These are phyloP conservation scores for Hylia prasina DNA, from an alignment of 2,113 vertebrate genomes.

Conservation along the genomic window DNA sequence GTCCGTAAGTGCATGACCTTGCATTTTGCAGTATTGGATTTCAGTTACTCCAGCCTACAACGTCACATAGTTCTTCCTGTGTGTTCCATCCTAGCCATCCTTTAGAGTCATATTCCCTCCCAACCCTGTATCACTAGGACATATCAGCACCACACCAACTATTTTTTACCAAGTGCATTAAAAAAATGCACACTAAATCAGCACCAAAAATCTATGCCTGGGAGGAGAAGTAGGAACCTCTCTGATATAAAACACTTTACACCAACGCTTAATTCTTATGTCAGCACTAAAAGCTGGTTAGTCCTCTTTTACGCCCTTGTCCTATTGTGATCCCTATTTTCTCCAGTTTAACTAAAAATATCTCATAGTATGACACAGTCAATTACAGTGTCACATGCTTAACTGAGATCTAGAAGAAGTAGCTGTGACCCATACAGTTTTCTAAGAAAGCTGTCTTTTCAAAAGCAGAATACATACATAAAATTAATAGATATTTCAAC, in stretches of 20 bases:
- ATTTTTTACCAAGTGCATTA: background rate
- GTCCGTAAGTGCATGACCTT: slow-evolving; percentile 3
- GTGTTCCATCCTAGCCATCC: background rate
- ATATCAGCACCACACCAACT: background rate
- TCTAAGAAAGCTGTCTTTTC: background rate
- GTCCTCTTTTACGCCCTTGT: background rate
- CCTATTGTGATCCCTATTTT: background rate
- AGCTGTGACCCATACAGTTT: background rate
- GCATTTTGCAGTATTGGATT: slow-evolving; percentile 54
- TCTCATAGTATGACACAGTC: background rate
- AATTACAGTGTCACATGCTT: background rate
- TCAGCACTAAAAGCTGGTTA: background rate
- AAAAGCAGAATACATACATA: background rate
- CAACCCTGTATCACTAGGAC: background rate
- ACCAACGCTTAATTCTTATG: background rate
- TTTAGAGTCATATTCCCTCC: slow-evolving; percentile 8
- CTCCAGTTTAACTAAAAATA: background rate
- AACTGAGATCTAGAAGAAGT: background rate
- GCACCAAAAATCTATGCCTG: background rate
- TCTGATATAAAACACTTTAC: background rate
- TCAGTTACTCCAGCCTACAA: slow-evolving; percentile 27
- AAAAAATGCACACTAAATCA: background rate
- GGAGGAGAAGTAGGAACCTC: background rate
- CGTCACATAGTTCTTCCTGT: background rate
- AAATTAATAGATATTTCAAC: background rate